Percentiles rank a stretch among this genome's conserved stretches.
These are phyloP conservation scores for Cyprinodon tularosa DNA, from an alignment of 2,113 vertebrate genomes.

Conservation along the genomic window DNA sequence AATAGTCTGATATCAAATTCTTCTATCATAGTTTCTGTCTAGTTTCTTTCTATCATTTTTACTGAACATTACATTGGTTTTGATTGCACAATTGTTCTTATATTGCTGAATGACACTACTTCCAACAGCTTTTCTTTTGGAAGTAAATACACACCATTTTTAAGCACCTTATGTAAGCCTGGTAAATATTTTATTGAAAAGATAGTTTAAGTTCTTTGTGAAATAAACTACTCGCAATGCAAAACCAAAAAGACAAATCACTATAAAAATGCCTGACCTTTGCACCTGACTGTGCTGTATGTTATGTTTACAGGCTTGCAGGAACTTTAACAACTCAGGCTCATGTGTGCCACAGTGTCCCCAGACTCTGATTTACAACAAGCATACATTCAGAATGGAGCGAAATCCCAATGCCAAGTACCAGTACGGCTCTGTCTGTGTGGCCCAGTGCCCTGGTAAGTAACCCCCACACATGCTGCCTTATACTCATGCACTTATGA, in stretches of 20 bases:
- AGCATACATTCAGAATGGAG: constrained; percentile 88
- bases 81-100: too few relatives aligned
- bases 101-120: too few relatives aligned
- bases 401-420: constrained; percentile 93
- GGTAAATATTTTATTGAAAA: neutral
- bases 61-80: too few relatives aligned
- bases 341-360: constrained; percentile 90
- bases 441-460: constrained; percentile 89
- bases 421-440: constrained; percentile 91
- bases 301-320: constrained; percentile 82
- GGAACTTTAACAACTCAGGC: constrained; percentile 91
- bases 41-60: too few relatives aligned
- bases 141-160: too few relatives aligned
- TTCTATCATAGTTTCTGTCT: too few relatives aligned
- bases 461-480: constrained; percentile 22
- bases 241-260: neutral
- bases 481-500: neutral
- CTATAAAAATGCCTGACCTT: neutral
- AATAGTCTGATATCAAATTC: too few relatives aligned
- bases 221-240: neutral
- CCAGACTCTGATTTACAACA: constrained; percentile 90
- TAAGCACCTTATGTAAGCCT: too few relatives aligned
- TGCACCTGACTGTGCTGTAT: neutral
- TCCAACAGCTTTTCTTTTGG: too few relatives aligned
- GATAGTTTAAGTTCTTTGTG: neutral